Conservation (phyloP, 2,888 invertebrate species). For the Ligdia adustata region DNA sequence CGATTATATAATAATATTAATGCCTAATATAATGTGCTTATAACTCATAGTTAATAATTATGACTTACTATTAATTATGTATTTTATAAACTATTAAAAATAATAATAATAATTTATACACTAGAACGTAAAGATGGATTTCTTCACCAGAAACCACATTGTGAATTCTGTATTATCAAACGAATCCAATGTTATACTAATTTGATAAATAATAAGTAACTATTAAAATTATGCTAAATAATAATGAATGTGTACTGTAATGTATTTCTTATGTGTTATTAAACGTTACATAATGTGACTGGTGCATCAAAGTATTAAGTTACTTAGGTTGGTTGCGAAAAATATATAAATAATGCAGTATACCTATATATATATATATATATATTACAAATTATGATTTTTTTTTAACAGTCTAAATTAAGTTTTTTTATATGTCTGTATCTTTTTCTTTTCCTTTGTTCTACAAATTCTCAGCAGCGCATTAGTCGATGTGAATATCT, state of each 20-base stretch:
- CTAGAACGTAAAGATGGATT: slow-evolving; percentile 26
- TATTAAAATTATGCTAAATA: slow-evolving; percentile 7
- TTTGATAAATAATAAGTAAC: slow-evolving; percentile 9
- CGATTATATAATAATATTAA: slow-evolving; percentile 27
- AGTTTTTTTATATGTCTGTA: no score
- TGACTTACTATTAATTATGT: slow-evolving; percentile 22
- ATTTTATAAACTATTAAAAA: slow-evolving; percentile 27
- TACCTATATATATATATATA: no score
- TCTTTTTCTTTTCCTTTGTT: no score
- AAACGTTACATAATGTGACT: slow-evolving; percentile 20
- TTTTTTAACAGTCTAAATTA: no score
- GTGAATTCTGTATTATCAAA: slow-evolving; percentile 23
- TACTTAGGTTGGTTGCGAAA: slow-evolving; percentile 19
- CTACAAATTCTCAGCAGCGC: no score
- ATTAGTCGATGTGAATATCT: no score
- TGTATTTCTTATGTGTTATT: slow-evolving; percentile 24
- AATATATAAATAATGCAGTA: slow-evolving; percentile 1
- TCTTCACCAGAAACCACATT: slow-evolving; percentile 22
- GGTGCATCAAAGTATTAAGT: slow-evolving; percentile 21
- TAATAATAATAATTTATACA: slow-evolving; percentile 29
- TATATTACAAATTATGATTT: no score
- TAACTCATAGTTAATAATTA: slow-evolving; percentile 24
- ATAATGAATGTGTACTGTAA: slow-evolving; percentile 21
- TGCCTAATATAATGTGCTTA: slow-evolving; percentile 33
- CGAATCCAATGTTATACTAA: slow-evolving; percentile 12